A percentile compares a stretch with the other conserved stretches of the same genome.
Conservation (phyloP, 1,140 invertebrate species). For the Lutraria rhynchaena region DNA sequence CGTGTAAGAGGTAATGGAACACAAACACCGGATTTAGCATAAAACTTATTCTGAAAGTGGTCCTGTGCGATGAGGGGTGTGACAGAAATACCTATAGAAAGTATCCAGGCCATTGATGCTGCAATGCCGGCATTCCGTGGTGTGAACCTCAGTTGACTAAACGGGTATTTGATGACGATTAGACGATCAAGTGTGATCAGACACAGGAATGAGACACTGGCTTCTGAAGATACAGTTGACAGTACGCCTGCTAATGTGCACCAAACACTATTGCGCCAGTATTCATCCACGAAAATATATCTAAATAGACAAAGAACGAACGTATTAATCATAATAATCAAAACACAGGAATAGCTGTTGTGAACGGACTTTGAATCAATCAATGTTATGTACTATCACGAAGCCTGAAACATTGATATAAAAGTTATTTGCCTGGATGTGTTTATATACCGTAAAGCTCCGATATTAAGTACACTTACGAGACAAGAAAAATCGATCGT, state of each 20-base stretch:
- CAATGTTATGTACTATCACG: too few species aligned
- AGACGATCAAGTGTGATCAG: slow-evolving; percentile 16
- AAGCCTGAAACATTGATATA: too few species aligned
- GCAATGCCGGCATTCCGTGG: slow-evolving; percentile 3
- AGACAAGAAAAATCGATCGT: too few species aligned
- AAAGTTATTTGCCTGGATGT: too few species aligned
- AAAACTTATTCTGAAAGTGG: slow-evolving; percentile 48
- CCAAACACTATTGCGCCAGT: slow-evolving; percentile 14
- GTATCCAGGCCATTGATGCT: slow-evolving; percentile 39
- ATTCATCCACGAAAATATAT: slow-evolving; percentile 25
- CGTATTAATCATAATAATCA: too few species aligned
- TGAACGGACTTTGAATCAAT: too few species aligned
- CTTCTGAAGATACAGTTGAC: slow-evolving; percentile 11
- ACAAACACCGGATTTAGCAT: slow-evolving; percentile 59
- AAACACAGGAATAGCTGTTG: too few species aligned
- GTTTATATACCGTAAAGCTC: too few species aligned
- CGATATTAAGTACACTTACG: too few species aligned
- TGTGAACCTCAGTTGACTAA: slow-evolving; percentile 45
- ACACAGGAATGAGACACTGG: neutral
- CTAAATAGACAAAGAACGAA: neutral
- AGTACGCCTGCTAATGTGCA: slow-evolving; percentile 23
- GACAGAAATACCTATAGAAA: slow-evolving; percentile 38
- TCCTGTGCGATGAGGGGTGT: slow-evolving; percentile 48
- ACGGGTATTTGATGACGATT: slow-evolving; percentile 53
- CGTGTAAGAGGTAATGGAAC: slow-evolving; percentile 52